Evolutionary conservation across 1,140 invertebrate species (phyloP), one percentile per base, ranked within the genome.

Genomic region (Pseudomyrmex sp.): DNA sequence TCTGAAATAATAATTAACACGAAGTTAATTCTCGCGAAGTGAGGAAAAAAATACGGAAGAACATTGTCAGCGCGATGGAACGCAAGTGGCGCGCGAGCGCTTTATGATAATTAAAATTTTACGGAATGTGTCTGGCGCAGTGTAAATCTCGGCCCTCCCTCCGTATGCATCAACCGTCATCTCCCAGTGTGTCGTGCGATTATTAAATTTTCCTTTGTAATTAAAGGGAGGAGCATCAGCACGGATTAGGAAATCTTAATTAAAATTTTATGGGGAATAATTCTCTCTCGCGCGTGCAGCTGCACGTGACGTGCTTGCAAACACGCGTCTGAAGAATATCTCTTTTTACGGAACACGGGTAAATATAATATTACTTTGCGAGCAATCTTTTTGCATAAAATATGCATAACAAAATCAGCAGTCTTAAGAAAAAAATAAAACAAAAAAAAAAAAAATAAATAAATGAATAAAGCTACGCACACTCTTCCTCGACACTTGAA

Each of bases 101-200:
- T 91, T 91, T 92, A 91, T 87, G 85, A 68, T 92, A 88, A 92
- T 91, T 90, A 89, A 90, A 91, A 91, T 91, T 91, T 91, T 90
- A 91, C 84, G 89, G 72, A 76, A 84, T 82, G 26, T 20, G n/a
- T 56, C 18, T 44, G 10, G 20, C 46, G 59, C 83, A 85, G 82
- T 83, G 73, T 89, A 88, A 89, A 90, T 88, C 84, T 79, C 75
- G 69, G 15, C 13, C 52, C 70, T 77, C 56, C 20, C 65, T 70
- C 5, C 35, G 5, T 52, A 80, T 20, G 62, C 65, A 66, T 76
- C 73, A 66, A 13, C 58, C 48, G 59, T 56, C 58, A 50, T 56
- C 44, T 85, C 18, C 44, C 50, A 26, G 61, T 44, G 13, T 70
- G 65, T 59, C 61, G 56, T 23, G 63, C 20, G 80, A 88, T 86